Evolutionary conservation across 2,888 invertebrate species (phyloP).

Genomic region (Sarcophaga rosellei): DNA sequence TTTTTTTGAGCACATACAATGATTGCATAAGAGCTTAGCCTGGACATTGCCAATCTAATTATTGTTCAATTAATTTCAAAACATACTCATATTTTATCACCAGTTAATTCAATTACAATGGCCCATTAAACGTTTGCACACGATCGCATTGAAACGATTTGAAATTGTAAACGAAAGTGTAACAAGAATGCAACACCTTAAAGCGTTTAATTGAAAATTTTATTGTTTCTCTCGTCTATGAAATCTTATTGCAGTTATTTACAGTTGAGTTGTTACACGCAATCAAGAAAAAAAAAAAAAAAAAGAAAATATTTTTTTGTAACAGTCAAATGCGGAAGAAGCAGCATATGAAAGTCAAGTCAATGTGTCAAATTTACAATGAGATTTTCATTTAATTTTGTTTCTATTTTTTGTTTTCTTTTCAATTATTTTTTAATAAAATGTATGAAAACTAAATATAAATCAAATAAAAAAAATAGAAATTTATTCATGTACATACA

Average conservation of each 20-base stretch:
- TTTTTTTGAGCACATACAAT: no score
- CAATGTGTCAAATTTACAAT: constrained; percentile 58
- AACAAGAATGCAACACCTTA: constrained; percentile 39
- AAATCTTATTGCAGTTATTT: constrained; percentile 34
- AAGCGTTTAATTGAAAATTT: constrained; percentile 52
- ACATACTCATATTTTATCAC: background rate
- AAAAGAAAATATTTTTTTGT: constrained; percentile 56
- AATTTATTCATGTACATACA: background rate
- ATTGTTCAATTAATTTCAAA: background rate
- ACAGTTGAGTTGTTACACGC: constrained; percentile 49
- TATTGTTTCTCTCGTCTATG: constrained; percentile 39
- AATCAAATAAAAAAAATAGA: no score
- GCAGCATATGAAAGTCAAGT: constrained; percentile 51
- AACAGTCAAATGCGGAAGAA: constrained; percentile 62
- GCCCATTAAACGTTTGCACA: background rate
- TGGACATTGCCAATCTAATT: background rate
- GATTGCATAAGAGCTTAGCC: no score
- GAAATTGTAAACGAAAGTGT: background rate
- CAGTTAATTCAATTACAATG: background rate
- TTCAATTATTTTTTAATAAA: no score
- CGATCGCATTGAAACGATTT: constrained; percentile 17
- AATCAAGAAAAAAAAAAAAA: background rate
- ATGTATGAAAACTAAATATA: no score
- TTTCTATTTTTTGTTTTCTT: background rate
- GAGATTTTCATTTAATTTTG: constrained; percentile 16